Conservation (phyloP, 2,113 vertebrate species). For the Myiagra hebetior region DNA sequence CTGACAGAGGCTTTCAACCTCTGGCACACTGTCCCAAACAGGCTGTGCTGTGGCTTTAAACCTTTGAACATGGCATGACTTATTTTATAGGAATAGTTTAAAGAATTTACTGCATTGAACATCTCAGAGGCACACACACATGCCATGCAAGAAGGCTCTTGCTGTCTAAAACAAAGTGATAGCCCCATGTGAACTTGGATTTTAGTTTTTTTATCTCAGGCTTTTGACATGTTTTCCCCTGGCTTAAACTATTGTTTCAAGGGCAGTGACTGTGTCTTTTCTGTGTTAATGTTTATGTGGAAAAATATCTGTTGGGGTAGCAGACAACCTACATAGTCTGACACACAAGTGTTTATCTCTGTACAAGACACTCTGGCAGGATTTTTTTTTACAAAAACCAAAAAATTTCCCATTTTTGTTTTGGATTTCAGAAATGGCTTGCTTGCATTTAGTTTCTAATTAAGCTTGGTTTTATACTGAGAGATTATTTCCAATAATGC, state of each 20-base stretch:
- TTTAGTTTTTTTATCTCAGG: not conserved
- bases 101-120: not conserved
- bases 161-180: not conserved
- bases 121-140: not conserved
- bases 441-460: not conserved
- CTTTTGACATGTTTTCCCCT: not conserved
- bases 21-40: not conserved
- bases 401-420: not conserved
- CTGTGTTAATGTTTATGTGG: not conserved
- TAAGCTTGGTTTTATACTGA: not conserved
- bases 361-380: not conserved
- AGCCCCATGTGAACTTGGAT: not conserved
- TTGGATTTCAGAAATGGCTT: not conserved
- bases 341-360: not conserved
- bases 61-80: not conserved
- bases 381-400: accelerated
- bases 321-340: not conserved
- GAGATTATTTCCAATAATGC: conserved; percentile 18
- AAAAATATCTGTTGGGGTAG: not conserved
- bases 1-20: not conserved
- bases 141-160: not conserved
- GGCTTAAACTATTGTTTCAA: not conserved
- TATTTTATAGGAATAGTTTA: not conserved
- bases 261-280: not conserved
- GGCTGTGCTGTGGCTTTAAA: not conserved